phyloP scores from a whole-genome alignment of 2,888 invertebrate genomes.

The Polymixis lichenea region DNA sequence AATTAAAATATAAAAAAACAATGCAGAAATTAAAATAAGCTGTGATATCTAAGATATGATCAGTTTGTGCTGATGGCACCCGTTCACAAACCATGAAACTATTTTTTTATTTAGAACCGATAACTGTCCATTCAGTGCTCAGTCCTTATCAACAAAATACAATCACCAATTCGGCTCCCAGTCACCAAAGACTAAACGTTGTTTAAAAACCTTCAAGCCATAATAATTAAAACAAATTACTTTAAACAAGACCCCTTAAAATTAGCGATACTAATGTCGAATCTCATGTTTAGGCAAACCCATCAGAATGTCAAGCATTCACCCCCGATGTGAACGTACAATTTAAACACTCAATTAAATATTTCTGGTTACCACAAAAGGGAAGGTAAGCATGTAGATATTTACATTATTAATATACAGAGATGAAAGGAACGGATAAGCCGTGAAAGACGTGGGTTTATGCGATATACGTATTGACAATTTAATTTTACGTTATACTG shows the following conservation, averaged over 20 bases:
- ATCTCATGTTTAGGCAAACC: slow-evolving; percentile 35
- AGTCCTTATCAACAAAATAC: background rate
- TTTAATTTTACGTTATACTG: slow-evolving; percentile 41
- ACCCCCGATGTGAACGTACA: slow-evolving; percentile 20
- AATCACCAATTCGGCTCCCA: background rate
- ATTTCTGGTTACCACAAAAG: slow-evolving; percentile 61
- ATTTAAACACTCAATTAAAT: slow-evolving; percentile 59
- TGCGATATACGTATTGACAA: slow-evolving; percentile 20
- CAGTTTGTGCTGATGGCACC: no score
- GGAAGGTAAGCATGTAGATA: slow-evolving; percentile 45
- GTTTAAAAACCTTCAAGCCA: background rate
- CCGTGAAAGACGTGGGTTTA: slow-evolving; percentile 9
- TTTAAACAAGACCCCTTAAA: background rate
- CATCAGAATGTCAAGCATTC: slow-evolving; percentile 42
- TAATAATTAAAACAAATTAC: slow-evolving; percentile 8
- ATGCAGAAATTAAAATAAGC: no score
- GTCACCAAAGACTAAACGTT: background rate
- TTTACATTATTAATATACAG: slow-evolving; percentile 56
- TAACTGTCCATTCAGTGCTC: background rate
- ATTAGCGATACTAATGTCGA: slow-evolving; percentile 11
- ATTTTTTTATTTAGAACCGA: background rate
- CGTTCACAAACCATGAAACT: background rate
- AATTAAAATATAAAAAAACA: no score
- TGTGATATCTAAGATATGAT: no score
- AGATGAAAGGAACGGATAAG: slow-evolving; percentile 53